Percentiles rank a stretch among this genome's conserved stretches.
These are phyloP conservation scores for Hybognathus amarus DNA, from an alignment of 2,797 vertebrate genomes.

Conservation along the genomic window DNA sequence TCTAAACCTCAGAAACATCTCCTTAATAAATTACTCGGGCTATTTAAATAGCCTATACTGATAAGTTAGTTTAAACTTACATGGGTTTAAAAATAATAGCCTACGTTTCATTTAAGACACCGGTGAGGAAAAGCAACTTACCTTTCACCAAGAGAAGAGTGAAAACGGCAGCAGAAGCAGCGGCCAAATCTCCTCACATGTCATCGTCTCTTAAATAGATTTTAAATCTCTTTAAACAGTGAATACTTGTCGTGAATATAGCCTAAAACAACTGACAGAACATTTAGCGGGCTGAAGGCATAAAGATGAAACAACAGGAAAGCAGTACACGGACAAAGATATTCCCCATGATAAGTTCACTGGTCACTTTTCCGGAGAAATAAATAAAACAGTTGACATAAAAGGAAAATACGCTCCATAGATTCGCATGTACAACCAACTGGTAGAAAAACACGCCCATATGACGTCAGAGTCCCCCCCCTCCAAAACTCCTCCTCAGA, in stretches of 20 bases:
- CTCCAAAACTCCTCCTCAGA: neutral
- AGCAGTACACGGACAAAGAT: too few relatives aligned
- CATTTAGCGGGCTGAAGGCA: neutral
- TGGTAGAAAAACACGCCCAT: neutral
- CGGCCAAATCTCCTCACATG: neutral
- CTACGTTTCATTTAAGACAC: neutral
- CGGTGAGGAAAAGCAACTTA: conserved; percentile 13
- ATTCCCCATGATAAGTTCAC: neutral
- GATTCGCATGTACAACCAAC: neutral
- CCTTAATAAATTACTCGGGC: neutral
- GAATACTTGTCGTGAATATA: neutral
- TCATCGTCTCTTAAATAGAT: neutral
- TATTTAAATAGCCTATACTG: neutral
- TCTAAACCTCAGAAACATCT: neutral
- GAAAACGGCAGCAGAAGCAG: neutral
- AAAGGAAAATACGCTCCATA: neutral
- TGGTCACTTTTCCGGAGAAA: neutral
- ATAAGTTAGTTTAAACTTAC: neutral
- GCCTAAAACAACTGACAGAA: neutral
- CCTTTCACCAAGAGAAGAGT: conserved; percentile 25
- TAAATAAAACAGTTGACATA: neutral
- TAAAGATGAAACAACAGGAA: neutral
- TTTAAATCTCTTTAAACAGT: neutral
- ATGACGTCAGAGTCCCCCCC: neutral
- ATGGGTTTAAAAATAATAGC: neutral